Base-by-base conservation (phyloP, 2,113 vertebrate species). In the Rattus rattus region DNA sequence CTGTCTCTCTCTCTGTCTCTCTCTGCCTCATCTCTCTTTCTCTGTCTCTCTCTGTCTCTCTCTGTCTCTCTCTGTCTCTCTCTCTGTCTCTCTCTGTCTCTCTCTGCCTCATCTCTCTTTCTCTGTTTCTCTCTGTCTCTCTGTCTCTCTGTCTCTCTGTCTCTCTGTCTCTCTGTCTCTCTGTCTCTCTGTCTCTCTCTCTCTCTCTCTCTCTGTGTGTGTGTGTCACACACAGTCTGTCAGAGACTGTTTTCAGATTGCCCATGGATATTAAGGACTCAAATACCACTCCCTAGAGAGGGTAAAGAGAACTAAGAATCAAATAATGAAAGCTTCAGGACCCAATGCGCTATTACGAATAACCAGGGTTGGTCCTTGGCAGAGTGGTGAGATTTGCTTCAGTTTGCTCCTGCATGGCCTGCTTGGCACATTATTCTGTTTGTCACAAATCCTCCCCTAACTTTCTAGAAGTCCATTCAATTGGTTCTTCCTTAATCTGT, bases 401-500 rank as follows among this genome's bases (percentile, higher is more conserved):
- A 12, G 36, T 91, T 91, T 92, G 9, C 33, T 39, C 5, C 22
- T 95, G 95, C 47, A 22, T 89, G 67, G 9, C 84, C 86, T 30
- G 6, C 83, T 96, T 91, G 72, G 39, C 13, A 73, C 20, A 17
- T 87, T 69, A 56, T 52, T 84, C 76, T 10, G 67, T 92, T 89
- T 84, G 43, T 14, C 92, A 39, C 1, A 76, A 76, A 79, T 61
- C 36, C 65, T 69, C 26, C 16, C 1, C 3, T 89, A 1, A 30
- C 80, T 90, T 90, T 61, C 72, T 59, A 77, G 83, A 86, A 28
- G 20, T 88, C 92, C 26, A 39, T 91, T 96, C 94, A 86, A 61
- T 36, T 94, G 54, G 79, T 24, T 92, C 30, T 88, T 61, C 33
- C 20, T 91, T 90, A 30, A n/a, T 30, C 47, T 72, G n/a, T 70